phyloP scores from a whole-genome alignment of 2,888 invertebrate species.

The Anarsia innoxiella region DNA sequence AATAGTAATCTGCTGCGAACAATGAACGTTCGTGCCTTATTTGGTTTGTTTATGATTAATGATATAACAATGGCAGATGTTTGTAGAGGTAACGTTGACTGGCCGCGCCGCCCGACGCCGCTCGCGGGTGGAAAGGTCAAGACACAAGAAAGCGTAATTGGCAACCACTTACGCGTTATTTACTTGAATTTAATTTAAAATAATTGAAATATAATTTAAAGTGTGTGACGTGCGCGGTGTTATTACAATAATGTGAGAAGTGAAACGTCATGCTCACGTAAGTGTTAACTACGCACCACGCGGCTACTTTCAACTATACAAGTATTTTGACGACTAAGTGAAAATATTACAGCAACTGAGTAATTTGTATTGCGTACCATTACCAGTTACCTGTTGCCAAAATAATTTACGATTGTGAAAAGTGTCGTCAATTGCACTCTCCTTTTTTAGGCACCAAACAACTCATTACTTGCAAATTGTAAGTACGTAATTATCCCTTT shows the following conservation, averaged over 20 bases:
- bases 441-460: too few relatives aligned
- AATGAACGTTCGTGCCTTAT: constrained; percentile 5
- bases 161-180: constrained; percentile 33
- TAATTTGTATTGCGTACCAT: too few relatives aligned
- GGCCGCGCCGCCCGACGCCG: too few relatives aligned
- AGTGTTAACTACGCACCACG: constrained; percentile 8
- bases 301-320: not conserved
- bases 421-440: too few relatives aligned
- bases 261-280: constrained; percentile 34
- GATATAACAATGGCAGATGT: constrained; percentile 11
- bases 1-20: too few relatives aligned
- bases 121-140: constrained; percentile 56
- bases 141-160: constrained; percentile 35
- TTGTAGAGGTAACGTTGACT: too few relatives aligned
- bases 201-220: constrained; percentile 30
- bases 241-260: constrained; percentile 33
- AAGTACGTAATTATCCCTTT: too few relatives aligned
- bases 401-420: not conserved
- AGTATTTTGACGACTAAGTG: not conserved
- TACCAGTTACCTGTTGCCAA: too few relatives aligned
- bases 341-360: too few relatives aligned
- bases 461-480: too few relatives aligned
- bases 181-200: constrained; percentile 21
- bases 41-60: constrained; percentile 7
- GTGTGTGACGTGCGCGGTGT: constrained; percentile 34